Evolutionary conservation across 2,113 vertebrate species (phyloP).

Genomic region (Ranitomeya variabilis): DNA sequence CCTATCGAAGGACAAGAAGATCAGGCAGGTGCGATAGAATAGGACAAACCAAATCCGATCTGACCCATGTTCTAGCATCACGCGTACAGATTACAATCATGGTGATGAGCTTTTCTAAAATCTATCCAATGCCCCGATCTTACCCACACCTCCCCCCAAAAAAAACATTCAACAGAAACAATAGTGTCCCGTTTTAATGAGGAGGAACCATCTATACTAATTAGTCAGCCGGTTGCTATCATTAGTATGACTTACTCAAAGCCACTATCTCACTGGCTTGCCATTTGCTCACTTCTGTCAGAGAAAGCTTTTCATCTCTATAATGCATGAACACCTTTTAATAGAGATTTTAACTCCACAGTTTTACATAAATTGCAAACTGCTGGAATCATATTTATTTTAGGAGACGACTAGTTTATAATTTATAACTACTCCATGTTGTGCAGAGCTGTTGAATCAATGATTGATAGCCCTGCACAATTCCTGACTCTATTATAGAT

Average conservation of each 20-base stretch:
- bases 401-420: constrained; percentile 26
- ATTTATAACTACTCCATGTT: constrained; percentile 19
- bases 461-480: constrained; percentile 63
- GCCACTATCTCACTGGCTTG: neutral
- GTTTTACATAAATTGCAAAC: constrained; percentile 31
- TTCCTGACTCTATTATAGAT: neutral
- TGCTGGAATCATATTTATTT: constrained; percentile 26
- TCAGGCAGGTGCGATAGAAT: no score
- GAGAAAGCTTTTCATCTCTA: neutral
- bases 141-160: neutral
- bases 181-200: neutral
- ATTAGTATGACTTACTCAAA: neutral
- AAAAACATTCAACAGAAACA: neutral
- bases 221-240: neutral
- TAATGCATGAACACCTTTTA: constrained; percentile 19
- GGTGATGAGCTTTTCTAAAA: no score
- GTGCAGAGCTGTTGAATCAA: constrained; percentile 59
- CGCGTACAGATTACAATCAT: no score
- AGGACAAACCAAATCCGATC: no score
- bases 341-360: constrained; percentile 32
- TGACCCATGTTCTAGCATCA: no score
- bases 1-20: no score
- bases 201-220: neutral
- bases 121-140: no score
- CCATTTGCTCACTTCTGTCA: constrained; percentile 1